These are phyloP conservation scores for Corythoichthys haematopterus DNA, from an alignment of 2,113 vertebrate genomes.

Conservation along the genomic window DNA sequence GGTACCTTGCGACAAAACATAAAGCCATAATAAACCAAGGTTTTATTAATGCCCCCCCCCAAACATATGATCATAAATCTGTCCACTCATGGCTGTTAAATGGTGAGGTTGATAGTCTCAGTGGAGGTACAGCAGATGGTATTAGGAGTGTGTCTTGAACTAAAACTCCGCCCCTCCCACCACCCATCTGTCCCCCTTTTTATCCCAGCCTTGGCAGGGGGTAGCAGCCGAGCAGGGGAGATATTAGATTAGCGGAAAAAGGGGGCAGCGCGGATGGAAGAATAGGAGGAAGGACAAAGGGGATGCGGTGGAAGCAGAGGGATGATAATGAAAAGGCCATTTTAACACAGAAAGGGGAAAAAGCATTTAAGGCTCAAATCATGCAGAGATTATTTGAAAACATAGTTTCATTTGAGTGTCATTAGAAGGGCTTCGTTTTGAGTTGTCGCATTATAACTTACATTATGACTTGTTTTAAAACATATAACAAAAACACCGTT, in stretches of 20 bases:
- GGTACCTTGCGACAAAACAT: not conserved
- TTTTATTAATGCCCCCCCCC: not conserved
- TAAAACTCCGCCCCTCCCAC: constrained; percentile 63
- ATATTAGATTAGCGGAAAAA: constrained; percentile 63
- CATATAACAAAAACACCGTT: no score
- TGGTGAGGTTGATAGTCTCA: constrained; percentile 48
- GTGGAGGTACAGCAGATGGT: constrained; percentile 69
- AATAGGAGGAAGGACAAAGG: constrained; percentile 60
- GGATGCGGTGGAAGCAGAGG: constrained; percentile 32
- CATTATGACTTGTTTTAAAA: no score
- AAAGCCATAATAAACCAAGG: constrained; percentile 8
- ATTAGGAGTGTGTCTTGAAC: constrained; percentile 66
- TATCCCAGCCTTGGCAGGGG: constrained; percentile 57
- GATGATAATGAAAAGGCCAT: constrained; percentile 52
- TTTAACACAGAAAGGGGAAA: constrained; percentile 47
- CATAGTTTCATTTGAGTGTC: constrained; percentile 42
- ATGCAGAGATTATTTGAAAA: constrained; percentile 39
- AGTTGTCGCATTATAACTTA: no score
- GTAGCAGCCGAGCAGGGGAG: constrained; percentile 54
- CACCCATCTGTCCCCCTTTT: constrained; percentile 73
- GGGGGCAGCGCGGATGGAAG: constrained; percentile 55
- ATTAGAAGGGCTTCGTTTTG: constrained; percentile 18
- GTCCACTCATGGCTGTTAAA: constrained; percentile 37
- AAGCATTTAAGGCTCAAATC: constrained; percentile 41
- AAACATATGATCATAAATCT: constrained; percentile 35